Evolutionary conservation across 2,113 vertebrate species (phyloP), one percentile per base, ranked within the genome.

Genomic region (Heloderma charlesbogerti): DNA sequence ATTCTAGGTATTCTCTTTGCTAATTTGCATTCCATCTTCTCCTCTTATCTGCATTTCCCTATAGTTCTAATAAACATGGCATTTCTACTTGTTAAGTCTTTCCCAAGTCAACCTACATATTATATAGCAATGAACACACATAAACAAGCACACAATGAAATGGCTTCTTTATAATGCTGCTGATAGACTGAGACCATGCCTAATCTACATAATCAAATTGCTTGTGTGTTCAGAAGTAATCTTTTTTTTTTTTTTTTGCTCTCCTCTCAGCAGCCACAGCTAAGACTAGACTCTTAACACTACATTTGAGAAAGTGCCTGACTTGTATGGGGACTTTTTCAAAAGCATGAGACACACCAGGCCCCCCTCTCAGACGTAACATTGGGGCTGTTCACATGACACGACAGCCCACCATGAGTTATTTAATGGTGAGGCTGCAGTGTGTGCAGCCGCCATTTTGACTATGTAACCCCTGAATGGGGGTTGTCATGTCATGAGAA

Each of bases 161-260:
- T 93, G 89, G 94, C 75, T 96, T 95, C 93, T 95, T 97, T 93
- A 93, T 87, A 95, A 92, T 83, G 91, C 96, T 95, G 95, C 90
- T 91, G 96, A 97, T 82, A 95, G 93, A 96, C 84, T 92, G 94
- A 95, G 93, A 16, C 90, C 88, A 87, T 63, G 86, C 92, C 95
- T 95, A 95, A 97, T 96, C 95, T 96, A 95, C 91, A 96, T 95
- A 95, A 96, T 96, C 96, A 95, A 95, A 96, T 92, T 96, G 91
- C 94, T 90, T 93, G 89, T 95, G 74, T 92, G 90, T 91, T 96
- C 93, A 92, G 82, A 31, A 89, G n/a, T 86, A 95, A 94, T 89
- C 95, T 91, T 80, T n/a, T 43, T 29, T 66, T 43, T 29, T 66
- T 54, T 54, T 54, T 54, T 54, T 34, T 16, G 31, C 48, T 89